Percentiles rank a stretch among this genome's conserved stretches.
Conservation (phyloP, 2,113 vertebrate species). For the Charadrius vociferus region DNA sequence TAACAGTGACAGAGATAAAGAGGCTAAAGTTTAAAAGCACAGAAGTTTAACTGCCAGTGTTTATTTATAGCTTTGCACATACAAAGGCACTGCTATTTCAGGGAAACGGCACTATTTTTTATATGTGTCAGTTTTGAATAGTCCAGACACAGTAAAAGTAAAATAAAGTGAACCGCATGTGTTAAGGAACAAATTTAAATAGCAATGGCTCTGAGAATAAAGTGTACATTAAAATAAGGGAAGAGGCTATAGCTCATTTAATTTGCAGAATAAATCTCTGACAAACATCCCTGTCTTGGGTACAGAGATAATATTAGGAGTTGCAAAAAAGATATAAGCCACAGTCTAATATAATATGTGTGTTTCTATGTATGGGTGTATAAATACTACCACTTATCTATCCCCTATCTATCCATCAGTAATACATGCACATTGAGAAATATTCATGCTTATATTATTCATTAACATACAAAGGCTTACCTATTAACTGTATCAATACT, state of each 20-base stretch:
- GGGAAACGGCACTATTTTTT: constrained; percentile 65
- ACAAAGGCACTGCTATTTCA: constrained; percentile 70
- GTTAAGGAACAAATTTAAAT: constrained; percentile 72
- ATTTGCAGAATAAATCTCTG: constrained; percentile 67
- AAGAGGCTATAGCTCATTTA: constrained; percentile 59
- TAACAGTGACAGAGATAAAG: constrained; percentile 71
- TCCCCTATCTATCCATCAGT: neutral
- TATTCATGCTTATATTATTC: neutral
- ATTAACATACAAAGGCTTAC: neutral
- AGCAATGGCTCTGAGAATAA: constrained; percentile 68
- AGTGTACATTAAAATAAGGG: constrained; percentile 71
- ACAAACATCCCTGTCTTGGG: constrained; percentile 10
- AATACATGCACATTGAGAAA: neutral
- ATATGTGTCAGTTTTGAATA: constrained; percentile 71
- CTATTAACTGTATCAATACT: neutral
- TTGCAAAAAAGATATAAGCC: constrained; percentile 2
- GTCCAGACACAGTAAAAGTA: constrained; percentile 65
- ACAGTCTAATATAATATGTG: neutral
- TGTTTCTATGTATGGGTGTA: neutral
- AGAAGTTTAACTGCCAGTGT: constrained; percentile 64
- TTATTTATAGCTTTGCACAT: constrained; percentile 71
- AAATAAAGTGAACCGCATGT: constrained; percentile 72
- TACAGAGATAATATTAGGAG: constrained; percentile 30
- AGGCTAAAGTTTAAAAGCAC: constrained; percentile 68
- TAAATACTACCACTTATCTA: neutral